A percentile compares a stretch with the other conserved stretches of the same genome.
Evolutionary conservation across 64 coral and sea anemone genomes (phyloP).

Genomic region (Dendrophyllia cribrosa): DNA sequence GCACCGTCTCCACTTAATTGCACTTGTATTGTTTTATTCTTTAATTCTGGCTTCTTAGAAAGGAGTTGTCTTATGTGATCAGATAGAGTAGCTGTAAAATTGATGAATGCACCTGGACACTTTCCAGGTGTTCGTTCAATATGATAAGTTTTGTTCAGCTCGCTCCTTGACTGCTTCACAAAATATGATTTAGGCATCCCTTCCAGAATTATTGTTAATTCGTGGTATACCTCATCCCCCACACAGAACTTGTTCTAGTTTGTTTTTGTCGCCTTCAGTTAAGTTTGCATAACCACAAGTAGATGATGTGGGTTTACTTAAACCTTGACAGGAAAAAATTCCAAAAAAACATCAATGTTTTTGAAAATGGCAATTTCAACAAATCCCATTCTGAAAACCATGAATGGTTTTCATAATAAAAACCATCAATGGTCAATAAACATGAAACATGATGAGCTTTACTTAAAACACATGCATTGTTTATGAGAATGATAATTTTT

Average conservation of each 20-base stretch:
- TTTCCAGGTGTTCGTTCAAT: constrained; percentile 17
- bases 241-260: constrained; percentile 17
- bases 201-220: constrained; percentile 23
- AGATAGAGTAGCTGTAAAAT: not conserved
- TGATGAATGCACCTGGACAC: not conserved
- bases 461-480: not conserved
- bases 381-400: not conserved
- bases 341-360: not conserved
- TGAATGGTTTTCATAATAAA: not conserved
- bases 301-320: not conserved
- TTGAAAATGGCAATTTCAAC: not conserved
- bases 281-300: not conserved
- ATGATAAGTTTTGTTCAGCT: constrained; percentile 33
- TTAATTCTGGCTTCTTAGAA: not conserved
- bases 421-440: not conserved
- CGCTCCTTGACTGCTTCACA: constrained; percentile 19
- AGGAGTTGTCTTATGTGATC: not conserved
- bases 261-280: not conserved
- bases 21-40: constrained; percentile 29
- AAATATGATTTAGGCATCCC: constrained; percentile 38
- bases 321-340: no score
- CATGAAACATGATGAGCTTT: not conserved
- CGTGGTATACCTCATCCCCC: constrained; percentile 26
- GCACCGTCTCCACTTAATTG: constrained; percentile 45
- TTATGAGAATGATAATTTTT: no score